Evolutionary conservation across 2,113 vertebrate genomes (phyloP).

Genomic region (Calonectris borealis): DNA sequence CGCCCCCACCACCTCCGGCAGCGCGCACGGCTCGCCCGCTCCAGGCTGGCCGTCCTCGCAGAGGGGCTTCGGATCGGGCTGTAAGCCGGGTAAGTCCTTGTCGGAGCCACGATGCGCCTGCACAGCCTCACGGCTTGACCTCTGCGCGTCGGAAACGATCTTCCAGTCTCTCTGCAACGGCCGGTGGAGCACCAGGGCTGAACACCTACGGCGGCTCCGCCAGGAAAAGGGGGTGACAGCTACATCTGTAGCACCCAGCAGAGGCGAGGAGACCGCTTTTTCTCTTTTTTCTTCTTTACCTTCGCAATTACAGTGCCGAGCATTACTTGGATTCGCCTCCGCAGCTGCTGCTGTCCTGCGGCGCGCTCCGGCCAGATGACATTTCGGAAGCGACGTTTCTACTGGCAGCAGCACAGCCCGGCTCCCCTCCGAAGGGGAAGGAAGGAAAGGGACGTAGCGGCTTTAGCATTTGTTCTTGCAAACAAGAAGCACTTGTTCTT

Average conservation of each 20-base stretch:
- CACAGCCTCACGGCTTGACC: background rate
- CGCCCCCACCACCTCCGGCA: too few relatives aligned
- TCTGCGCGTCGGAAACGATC: background rate
- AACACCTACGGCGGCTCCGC: background rate
- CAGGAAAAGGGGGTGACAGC: slow-evolving; percentile 5
- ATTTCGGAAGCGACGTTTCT: background rate
- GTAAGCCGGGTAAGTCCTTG: background rate
- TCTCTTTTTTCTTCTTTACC: background rate
- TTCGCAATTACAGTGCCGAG: background rate
- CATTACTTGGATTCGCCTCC: slow-evolving; percentile 6
- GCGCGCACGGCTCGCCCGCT: too few relatives aligned
- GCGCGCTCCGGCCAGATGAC: slow-evolving; percentile 3
- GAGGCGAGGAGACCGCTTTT: background rate
- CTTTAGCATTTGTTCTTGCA: background rate
- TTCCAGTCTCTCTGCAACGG: slow-evolving; percentile 6
- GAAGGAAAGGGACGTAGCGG: background rate
- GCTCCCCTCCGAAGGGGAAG: background rate
- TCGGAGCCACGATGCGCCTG: rapidly evolving
- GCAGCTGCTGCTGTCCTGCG: slow-evolving; percentile 13
- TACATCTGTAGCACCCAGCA: slow-evolving; percentile 25
- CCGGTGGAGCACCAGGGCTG: background rate
- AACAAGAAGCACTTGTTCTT: background rate
- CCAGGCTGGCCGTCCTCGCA: rapidly evolving
- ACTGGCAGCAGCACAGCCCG: background rate
- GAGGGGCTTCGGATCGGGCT: background rate